Base-by-base conservation (phyloP, 2,888 invertebrate species). In the Aproaerema taeniolella region DNA sequence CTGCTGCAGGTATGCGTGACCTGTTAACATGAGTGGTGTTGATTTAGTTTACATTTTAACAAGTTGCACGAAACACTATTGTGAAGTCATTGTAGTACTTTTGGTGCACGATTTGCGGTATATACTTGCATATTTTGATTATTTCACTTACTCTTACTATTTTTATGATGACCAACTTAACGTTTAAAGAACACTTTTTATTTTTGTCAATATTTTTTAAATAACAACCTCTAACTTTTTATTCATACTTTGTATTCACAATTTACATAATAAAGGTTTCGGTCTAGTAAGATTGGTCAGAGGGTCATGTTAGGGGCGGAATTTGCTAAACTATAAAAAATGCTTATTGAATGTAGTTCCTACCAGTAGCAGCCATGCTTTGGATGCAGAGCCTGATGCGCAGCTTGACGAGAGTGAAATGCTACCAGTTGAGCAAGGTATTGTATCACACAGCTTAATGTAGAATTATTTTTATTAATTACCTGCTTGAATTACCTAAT, bases 291-390 rank as follows among this genome's bases (percentile, higher is more conserved):
- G n/a, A n/a, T n/a, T n/a, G n/a, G n/a, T n/a, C n/a, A n/a, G n/a
- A n/a, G n/a, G n/a, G n/a, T n/a, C n/a, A n/a, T n/a, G n/a, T n/a
- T n/a, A n/a, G n/a, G n/a, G n/a, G n/a, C n/a, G n/a, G n/a, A n/a
- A n/a, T n/a, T n/a, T n/a, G n/a, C n/a, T n/a, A n/a, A n/a, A n/a
- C n/a, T n/a, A n/a, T n/a, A n/a, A n/a, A n/a, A n/a, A n/a, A n/a
- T n/a, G n/a, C n/a, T 26, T 26, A 28, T n/a, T 20, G 20, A 16
- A 12, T 13, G 12, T 30, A 37, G 67, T 55, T 28, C 81, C 85
- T 12, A 74, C 79, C 24, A 85, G 83, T 58, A 85, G 83, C 63
- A 81, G 80, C 52, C 82, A 83, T 64, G 75, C 64, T 41, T 52
- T 82, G 58, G 76, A 77, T 46, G 53, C 62, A 39, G 79, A 75